Base-by-base conservation (phyloP, 2,113 vertebrate genomes). In the Pagrus major region DNA sequence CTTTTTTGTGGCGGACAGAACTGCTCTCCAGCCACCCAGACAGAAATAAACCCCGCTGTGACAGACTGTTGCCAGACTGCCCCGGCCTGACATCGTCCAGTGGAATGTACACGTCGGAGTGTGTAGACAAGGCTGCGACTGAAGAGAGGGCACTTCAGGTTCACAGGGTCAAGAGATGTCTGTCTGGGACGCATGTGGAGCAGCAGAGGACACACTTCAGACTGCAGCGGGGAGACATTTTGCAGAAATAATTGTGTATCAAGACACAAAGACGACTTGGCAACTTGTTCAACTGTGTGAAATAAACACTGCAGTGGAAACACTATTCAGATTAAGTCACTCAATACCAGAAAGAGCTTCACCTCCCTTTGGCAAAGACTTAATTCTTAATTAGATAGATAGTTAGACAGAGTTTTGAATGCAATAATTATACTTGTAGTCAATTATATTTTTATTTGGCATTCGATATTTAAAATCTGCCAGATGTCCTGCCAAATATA, bases 61-160 rank as follows among this genome's bases (percentile, higher is more conserved):
- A 91, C 86, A 87, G 88, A 88, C 89, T 88, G 85, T 65, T 87
- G 90, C 93, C 92, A 94, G 94, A 93, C 93, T 77, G 75, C 14
- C 78, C 80, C 42, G 39, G 80, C 64, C 92, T 94, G 90, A 92
- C 90, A 90, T 85, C 68, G 90, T 91, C 81, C 81, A 65, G 91
- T 85, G 93, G 94, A 96, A 94, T 94, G 92, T 91, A 92, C 90
- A 88, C 93, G 86, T 31, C 74, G 71, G 81, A 80, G 89, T 74
- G 86, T 69, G 80, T 27, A 76, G 79, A 89, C 87, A 83, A 86
- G 84, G 71, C 76, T 84, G 81, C 80, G 65, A 76, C 78, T 71
- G 80, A 87, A 23, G 59, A 87, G 80, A 66, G 91, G 90, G 75
- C 85, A 86, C 86, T 55, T 49, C 72, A 86, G 91, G 92, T 93